Percentiles rank a stretch among this genome's conserved stretches.
Conservation (phyloP, 1,140 invertebrate genomes). For the Pteromalus puparum region DNA sequence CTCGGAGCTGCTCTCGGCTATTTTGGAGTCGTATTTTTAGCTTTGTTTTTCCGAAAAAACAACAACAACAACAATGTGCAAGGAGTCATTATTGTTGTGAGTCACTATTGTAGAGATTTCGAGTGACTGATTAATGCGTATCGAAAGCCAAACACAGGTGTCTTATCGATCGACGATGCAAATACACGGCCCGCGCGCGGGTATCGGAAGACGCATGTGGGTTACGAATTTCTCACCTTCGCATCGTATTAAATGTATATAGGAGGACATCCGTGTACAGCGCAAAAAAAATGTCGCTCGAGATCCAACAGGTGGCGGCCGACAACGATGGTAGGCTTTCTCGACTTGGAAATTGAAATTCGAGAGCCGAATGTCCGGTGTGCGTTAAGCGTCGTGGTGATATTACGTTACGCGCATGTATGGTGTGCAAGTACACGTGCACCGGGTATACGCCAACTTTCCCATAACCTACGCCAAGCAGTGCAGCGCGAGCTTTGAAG, state of each 20-base stretch:
- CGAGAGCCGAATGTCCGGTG: conserved; percentile 47
- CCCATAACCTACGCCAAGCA: background rate
- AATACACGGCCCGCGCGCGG: too few species aligned
- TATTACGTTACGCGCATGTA: conserved; percentile 29
- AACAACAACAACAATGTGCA: background rate
- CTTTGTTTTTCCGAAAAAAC: background rate
- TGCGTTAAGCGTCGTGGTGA: background rate
- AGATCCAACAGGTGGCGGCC: conserved; percentile 43
- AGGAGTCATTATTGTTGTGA: too few species aligned
- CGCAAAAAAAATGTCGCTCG: background rate
- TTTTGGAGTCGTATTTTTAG: background rate
- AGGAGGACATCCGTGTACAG: too few species aligned
- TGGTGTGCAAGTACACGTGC: background rate
- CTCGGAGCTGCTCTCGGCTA: background rate
- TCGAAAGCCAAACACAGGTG: too few species aligned
- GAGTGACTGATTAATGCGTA: too few species aligned
- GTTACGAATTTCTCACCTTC: too few species aligned
- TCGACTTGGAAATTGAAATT: background rate
- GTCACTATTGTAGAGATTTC: too few species aligned
- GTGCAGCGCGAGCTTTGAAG: background rate
- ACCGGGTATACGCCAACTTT: background rate
- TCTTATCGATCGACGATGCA: too few species aligned
- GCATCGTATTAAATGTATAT: too few species aligned
- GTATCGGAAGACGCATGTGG: too few species aligned
- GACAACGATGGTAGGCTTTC: background rate